Evolutionary conservation across 2,888 invertebrate genomes (phyloP).

Genomic region (Ennomos fuscantarius): DNA sequence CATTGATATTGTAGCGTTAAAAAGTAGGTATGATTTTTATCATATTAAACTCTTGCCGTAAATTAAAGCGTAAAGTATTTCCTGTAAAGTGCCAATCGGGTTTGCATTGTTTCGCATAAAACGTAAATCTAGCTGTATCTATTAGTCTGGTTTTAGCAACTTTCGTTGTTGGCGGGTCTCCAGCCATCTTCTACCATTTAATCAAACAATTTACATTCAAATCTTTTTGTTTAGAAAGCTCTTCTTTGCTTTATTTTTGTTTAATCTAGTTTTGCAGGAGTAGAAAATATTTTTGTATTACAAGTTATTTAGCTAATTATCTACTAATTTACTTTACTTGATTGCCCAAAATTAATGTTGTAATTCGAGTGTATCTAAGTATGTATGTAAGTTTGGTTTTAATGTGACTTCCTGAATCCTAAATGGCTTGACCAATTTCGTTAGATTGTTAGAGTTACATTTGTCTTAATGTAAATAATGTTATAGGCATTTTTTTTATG

Average conservation of each 20-base stretch:
- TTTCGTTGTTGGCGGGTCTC: slow-evolving; percentile 25
- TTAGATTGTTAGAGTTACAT: no score
- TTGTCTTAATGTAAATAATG: no score
- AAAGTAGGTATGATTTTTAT: no score
- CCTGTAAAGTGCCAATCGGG: background rate
- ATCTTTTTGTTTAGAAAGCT: slow-evolving; percentile 22
- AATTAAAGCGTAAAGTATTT: background rate
- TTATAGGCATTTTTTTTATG: no score
- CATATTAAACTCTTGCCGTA: no score
- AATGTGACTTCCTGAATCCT: no score
- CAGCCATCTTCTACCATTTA: slow-evolving; percentile 29
- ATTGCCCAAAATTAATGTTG: no score
- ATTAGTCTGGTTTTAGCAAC: slow-evolving; percentile 20
- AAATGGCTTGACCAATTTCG: no score
- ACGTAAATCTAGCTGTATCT: slow-evolving; percentile 20
- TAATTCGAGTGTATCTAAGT: no score
- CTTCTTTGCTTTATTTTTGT: slow-evolving; percentile 23
- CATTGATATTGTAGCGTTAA: no score
- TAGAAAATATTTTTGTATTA: background rate
- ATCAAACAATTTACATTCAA: slow-evolving; percentile 28
- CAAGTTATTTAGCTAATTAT: background rate
- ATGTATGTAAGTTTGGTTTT: no score
- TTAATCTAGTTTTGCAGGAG: slow-evolving; percentile 11
- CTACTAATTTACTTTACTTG: background rate
- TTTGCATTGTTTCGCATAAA: slow-evolving; percentile 24